Base-by-base conservation (phyloP, 1,140 invertebrate species). In the Neocloeon triangulifer region DNA sequence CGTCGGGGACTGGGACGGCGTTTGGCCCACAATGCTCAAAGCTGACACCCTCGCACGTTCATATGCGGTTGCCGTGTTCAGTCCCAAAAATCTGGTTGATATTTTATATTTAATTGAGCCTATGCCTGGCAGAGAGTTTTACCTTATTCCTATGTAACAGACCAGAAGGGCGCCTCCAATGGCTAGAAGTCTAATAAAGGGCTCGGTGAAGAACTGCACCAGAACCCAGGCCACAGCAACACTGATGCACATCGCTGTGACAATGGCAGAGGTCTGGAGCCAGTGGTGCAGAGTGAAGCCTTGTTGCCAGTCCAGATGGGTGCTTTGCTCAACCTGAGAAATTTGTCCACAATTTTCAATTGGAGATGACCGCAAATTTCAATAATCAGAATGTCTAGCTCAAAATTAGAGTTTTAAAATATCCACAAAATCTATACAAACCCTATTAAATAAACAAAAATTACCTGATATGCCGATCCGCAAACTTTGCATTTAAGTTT, bases 1-100 rank as follows among this genome's bases (percentile, higher is more conserved):
- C 7, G 17, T 4, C 15, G 13, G 14, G 5, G 6, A 12, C 29
- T 12, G 15, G 10, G 32, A 15, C 12, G 22, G 12, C 15, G 10
- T 34, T 32, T 32, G 47, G 22, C 46, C 46, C 29, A 79, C 59
- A 41, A 88, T 86, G 42, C 72, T 76, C n/a, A 86, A 61, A 1
- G 78, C 76, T 6, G 77, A 82, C 9, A 86, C 78, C 54, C 82
- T 82, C 34, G 81, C 79, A 19, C 80, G 63, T 43, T 85, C 78
- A 55, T 84, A 85, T 8, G 80, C 81, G 23, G 73, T 69, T 7
- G 82, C 69, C 2, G 80, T 80, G 46, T 81, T 84, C 43, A 81
- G 66, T 30, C 80, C 77, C 23, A 89, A 58, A 49, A 79, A 81
- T 52, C 71, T 74, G 40, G 6, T 49, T 31, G 10, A n/a, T 7